Evolutionary conservation across 2,797 vertebrate genomes (phyloP), one percentile per base, ranked within the genome.

Genomic region (Anomalospiza imberbis): DNA sequence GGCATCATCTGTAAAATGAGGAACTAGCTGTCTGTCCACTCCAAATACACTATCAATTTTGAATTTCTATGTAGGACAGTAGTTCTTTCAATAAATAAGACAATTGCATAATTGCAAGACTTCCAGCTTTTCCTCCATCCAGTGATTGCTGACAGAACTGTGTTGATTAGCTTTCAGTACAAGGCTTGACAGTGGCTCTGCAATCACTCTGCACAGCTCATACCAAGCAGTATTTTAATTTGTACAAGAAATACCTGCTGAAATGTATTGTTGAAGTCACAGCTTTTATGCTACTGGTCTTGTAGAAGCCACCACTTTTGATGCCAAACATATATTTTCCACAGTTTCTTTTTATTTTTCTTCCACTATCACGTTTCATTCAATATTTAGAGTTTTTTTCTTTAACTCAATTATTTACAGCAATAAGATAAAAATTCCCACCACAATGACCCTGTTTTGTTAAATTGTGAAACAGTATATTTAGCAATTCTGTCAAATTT

Each of bases 141-240:
- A 36, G 68, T 84, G 74, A 93, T 89, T 95, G 79, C 77, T 91
- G 94, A 89, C 75, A 88, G 85, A 93, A 66, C 79, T 73, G 60
- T 91, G 89, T 84, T 96, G 95, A 97, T 97, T 96, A 97, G 76
- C 89, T 87, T 95, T 95, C 91, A 94, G 68, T 83, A 76, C 55
- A 85, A 86, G 74, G 48, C 58, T 58, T 96, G 84, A 97, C 73
- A 93, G 91, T 53, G 81, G 74, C 44, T 85, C 50, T 73, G 58
- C 78, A 95, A 82, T 82, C 71, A 82, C 71, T 74, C 87, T 86
- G 48, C 80, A 63, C 50, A 67, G 51, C 38, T 95, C 79, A 75
- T 63, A 91, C 36, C n/a, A 84, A 85, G 17, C 21, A 75, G 40
- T 58, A 75, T 45, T 72, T 55, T 80, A 15, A 45, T 91, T 93